Percentiles rank a stretch among this genome's conserved stretches.
These are phyloP conservation scores for Thelaira solivaga DNA, from an alignment of 2,888 invertebrate species.

Conservation along the genomic window DNA sequence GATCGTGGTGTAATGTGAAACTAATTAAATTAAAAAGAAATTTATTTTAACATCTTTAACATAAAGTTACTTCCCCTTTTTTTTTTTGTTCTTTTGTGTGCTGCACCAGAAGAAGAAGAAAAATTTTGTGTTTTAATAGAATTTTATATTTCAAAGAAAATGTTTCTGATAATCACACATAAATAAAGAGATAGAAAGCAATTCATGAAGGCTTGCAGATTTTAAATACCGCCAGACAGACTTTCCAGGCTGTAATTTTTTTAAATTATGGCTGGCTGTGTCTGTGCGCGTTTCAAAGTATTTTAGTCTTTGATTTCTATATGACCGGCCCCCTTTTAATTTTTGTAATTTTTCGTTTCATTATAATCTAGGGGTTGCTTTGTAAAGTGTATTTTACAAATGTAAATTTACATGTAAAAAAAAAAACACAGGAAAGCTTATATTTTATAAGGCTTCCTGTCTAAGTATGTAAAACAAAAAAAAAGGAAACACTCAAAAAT, in stretches of 20 bases:
- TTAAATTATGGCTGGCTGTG: no score
- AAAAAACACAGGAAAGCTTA: neutral
- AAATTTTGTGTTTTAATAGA: conserved; percentile 18
- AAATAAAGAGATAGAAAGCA: conserved; percentile 8
- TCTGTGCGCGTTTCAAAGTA: no score
- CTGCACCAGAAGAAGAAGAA: no score
- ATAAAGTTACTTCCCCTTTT: conserved; percentile 57
- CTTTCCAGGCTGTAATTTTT: no score
- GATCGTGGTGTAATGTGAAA: conserved; percentile 60
- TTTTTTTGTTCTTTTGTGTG: neutral
- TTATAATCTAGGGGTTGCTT: conserved; percentile 36
- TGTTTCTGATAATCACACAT: conserved; percentile 39
- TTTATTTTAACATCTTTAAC: conserved; percentile 63
- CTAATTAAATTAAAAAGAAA: conserved; percentile 63
- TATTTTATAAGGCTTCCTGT: conserved; percentile 61
- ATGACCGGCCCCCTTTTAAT: no score
- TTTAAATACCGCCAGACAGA: neutral
- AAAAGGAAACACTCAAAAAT: conserved; percentile 58
- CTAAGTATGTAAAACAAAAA: conserved; percentile 56
- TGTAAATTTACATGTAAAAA: neutral
- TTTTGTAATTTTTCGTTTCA: no score
- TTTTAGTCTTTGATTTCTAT: no score
- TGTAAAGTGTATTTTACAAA: neutral
- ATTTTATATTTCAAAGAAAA: conserved; percentile 36
- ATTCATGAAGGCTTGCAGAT: neutral